Percentiles rank a stretch among this genome's conserved stretches.
Evolutionary conservation across 1,140 invertebrate genomes (phyloP).

Genomic region (Trinorchestia longiramus): DNA sequence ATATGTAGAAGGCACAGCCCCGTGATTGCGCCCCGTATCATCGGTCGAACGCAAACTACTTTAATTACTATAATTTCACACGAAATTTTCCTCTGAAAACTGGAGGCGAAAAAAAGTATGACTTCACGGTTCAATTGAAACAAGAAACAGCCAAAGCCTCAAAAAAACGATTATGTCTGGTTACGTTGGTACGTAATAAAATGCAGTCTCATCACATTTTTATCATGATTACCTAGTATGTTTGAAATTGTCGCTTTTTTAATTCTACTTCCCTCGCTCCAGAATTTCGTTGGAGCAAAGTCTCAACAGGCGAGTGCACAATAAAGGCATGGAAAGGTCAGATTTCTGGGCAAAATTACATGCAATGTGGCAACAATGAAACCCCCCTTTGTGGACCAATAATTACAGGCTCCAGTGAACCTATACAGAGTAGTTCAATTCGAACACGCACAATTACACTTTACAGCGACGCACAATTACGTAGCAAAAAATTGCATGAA

Average conservation of each 20-base stretch:
- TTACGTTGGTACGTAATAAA: not conserved
- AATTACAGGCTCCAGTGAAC: not conserved
- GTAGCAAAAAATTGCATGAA: not conserved
- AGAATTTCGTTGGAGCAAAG: not conserved
- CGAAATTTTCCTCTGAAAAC: not conserved
- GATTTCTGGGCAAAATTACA: not conserved
- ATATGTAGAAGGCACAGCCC: not conserved
- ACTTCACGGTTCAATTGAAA: not conserved
- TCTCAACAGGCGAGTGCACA: not conserved
- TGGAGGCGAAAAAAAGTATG: not conserved
- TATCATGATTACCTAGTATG: not conserved
- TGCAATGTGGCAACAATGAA: not conserved
- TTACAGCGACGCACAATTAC: not conserved
- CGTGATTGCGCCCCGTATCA: not conserved
- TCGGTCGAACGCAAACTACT: not conserved
- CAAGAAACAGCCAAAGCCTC: not conserved
- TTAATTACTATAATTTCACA: not conserved
- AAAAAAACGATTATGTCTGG: not conserved
- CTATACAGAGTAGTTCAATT: not conserved
- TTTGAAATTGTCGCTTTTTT: not conserved
- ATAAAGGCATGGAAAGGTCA: not conserved
- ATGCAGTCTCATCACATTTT: not conserved
- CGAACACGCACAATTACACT: not conserved
- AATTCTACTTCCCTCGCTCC: not conserved
- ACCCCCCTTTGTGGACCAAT: not conserved